A percentile compares a stretch with the other conserved stretches of the same genome.
These are phyloP conservation scores for Lithodes maja DNA, from an alignment of 2,888 invertebrate species.

Conservation along the genomic window DNA sequence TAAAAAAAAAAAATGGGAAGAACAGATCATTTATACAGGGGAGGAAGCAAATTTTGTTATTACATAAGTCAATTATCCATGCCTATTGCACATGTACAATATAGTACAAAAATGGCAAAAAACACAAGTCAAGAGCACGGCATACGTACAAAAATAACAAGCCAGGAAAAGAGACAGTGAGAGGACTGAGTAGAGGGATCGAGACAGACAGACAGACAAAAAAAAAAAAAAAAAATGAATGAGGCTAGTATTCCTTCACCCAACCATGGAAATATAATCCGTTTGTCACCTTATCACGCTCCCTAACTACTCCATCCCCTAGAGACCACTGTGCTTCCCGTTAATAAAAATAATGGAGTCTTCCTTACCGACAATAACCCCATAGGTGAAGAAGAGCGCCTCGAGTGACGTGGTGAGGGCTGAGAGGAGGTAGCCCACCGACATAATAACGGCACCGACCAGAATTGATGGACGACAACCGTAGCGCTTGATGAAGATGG, in stretches of 20 bases:
- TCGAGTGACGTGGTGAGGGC: slow-evolving; percentile 76
- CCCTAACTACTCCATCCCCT: no score
- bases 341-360: background rate
- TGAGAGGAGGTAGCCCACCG: slow-evolving; percentile 76
- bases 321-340: no score
- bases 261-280: background rate
- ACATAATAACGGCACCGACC: slow-evolving; percentile 76
- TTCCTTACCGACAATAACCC: slow-evolving; percentile 76
- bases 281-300: background rate
- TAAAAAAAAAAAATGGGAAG: slow-evolving; percentile 37
- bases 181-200: background rate
- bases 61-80: slow-evolving; percentile 56
- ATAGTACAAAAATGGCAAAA: slow-evolving; percentile 56
- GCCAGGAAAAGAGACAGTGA: slow-evolving; percentile 7
- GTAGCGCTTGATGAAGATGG: slow-evolving; percentile 77
- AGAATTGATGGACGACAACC: slow-evolving; percentile 78
- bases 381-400: slow-evolving; percentile 77
- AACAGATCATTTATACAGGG: slow-evolving; percentile 1
- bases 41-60: slow-evolving; percentile 11
- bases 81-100: slow-evolving; percentile 64
- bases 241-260: background rate
- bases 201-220: background rate
- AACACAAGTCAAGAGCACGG: slow-evolving; percentile 29
- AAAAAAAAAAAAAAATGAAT: background rate
- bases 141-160: background rate